A percentile compares a stretch with the other conserved stretches of the same genome.
phyloP scores from a whole-genome alignment of 2,113 vertebrate species.

The Chlorodrepanis virens region DNA sequence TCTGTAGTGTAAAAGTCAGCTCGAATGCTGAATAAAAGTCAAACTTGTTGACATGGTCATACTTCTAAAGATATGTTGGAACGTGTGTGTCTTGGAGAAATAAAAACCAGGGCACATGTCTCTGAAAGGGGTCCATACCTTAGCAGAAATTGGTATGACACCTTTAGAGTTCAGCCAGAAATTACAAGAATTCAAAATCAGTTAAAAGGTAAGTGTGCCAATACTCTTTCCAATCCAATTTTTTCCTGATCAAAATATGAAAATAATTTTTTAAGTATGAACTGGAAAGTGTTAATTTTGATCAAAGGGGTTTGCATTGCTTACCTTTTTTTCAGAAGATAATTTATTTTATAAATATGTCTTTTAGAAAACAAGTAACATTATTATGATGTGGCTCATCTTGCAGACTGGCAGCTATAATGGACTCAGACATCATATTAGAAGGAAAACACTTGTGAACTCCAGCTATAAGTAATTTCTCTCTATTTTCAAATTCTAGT shows the following conservation, averaged over 20 bases:
- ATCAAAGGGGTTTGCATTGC: background rate
- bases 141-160: background rate
- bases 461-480: background rate
- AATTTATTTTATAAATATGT: background rate
- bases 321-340: background rate
- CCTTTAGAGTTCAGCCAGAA: background rate
- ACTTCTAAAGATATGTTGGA: background rate
- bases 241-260: background rate
- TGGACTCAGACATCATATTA: background rate
- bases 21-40: background rate
- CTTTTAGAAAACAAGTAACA: background rate
- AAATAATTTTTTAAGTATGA: background rate
- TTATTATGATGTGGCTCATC: background rate
- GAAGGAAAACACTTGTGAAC: background rate
- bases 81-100: background rate
- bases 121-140: background rate
- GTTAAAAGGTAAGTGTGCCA: background rate
- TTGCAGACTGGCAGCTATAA: fast-evolving
- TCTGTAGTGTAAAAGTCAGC: fast-evolving
- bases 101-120: background rate
- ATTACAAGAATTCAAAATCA: background rate
- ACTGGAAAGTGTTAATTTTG: background rate
- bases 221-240: background rate
- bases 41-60: background rate
- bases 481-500: background rate